Percentiles rank a stretch among this genome's conserved stretches.
Evolutionary conservation across 1,140 invertebrate species (phyloP).

Genomic region (Neotoxoptera formosana): DNA sequence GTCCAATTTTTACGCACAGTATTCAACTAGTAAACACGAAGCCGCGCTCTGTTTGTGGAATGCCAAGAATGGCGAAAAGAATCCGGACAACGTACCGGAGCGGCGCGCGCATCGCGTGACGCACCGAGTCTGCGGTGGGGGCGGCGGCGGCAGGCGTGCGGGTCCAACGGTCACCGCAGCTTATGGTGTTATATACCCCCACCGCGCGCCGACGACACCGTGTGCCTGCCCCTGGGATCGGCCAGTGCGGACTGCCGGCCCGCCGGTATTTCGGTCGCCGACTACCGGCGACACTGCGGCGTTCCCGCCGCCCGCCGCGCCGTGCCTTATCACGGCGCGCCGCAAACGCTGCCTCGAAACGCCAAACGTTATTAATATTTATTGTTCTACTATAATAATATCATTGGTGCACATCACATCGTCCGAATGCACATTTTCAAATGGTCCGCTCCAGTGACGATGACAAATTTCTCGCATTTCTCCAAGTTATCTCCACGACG

Average conservation of each 20-base stretch:
- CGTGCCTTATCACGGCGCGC: not conserved
- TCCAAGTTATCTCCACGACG: not conserved
- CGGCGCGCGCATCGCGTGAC: conserved; percentile 69
- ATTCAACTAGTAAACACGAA: conserved; percentile 78
- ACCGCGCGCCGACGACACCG: not conserved
- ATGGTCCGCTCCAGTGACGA: not conserved
- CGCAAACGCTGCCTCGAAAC: not conserved
- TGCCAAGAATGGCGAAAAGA: conserved; percentile 94
- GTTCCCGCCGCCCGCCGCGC: not conserved
- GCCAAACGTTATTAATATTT: not conserved
- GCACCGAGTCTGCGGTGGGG: conserved; percentile 28
- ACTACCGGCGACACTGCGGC: not conserved
- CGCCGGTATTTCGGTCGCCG: conserved; percentile 8
- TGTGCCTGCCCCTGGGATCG: not conserved
- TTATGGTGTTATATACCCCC: conserved; percentile 35
- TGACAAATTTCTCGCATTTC: not conserved
- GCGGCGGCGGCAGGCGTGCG: not conserved
- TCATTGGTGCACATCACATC: not conserved
- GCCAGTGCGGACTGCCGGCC: not conserved
- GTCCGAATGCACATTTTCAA: not conserved
- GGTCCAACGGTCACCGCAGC: conserved; percentile 45
- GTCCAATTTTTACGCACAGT: conserved; percentile 65
- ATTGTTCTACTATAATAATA: not conserved
- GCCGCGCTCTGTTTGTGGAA: conserved; percentile 86
- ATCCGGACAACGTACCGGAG: conserved; percentile 88